A percentile compares a stretch with the other conserved stretches of the same genome.
phyloP scores from a whole-genome alignment of 2,113 vertebrate species.

The Origma solitaria region DNA sequence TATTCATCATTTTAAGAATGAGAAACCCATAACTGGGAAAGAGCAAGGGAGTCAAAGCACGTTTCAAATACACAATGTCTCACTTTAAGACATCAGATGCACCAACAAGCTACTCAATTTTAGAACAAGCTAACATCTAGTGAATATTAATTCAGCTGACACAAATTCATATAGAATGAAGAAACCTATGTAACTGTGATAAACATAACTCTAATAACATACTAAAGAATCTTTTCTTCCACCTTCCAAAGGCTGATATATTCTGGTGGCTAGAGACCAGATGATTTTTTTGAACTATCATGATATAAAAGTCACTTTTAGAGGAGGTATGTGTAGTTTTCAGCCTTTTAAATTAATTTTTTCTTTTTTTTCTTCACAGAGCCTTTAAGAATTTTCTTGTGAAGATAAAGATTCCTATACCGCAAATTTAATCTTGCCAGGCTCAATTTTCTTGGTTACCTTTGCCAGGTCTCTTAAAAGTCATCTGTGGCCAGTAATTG shows the following conservation, averaged over 20 bases:
- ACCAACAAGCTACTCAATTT: neutral
- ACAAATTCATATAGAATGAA: neutral
- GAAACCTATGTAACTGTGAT: neutral
- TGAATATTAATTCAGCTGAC: neutral
- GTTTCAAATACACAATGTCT: neutral
- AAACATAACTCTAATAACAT: neutral
- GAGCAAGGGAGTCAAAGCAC: neutral
- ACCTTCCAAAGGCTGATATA: neutral
- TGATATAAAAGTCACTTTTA: neutral
- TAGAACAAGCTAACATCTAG: neutral
- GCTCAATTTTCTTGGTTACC: neutral
- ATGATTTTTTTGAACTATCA: neutral
- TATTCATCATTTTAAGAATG: neutral
- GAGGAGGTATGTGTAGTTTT: neutral
- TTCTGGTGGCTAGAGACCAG: neutral
- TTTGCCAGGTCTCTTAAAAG: neutral
- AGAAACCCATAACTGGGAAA: neutral
- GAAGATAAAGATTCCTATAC: neutral
- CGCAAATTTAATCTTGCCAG: slow-evolving; percentile 28
- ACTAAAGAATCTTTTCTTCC: neutral
- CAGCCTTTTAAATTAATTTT: neutral
- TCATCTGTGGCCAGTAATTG: neutral
- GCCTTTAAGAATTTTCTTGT: neutral
- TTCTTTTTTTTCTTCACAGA: neutral
- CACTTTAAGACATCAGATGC: neutral